These are phyloP conservation scores for Molothrus ater DNA, from an alignment of 2,797 vertebrate species.

Conservation along the genomic window DNA sequence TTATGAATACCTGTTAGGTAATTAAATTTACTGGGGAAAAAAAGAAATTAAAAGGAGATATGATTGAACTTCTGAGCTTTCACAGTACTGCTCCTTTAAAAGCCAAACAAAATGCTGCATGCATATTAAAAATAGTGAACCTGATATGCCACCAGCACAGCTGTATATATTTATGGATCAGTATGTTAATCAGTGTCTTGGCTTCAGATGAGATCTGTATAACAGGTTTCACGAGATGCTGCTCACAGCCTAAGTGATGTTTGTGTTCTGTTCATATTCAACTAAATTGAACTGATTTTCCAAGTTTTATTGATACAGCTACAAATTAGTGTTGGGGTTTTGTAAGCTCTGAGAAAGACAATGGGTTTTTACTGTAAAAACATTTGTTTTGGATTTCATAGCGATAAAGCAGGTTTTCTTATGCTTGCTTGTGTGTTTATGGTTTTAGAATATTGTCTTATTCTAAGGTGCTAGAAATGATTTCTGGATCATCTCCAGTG, in stretches of 20 bases:
- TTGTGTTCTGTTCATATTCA: not conserved
- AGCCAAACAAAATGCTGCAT: not conserved
- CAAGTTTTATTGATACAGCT: not conserved
- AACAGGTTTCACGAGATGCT: not conserved
- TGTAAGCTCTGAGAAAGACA: not conserved
- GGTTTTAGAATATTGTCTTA: not conserved
- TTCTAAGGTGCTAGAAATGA: not conserved
- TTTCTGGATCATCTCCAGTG: not conserved
- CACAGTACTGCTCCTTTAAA: not conserved
- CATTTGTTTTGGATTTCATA: not conserved
- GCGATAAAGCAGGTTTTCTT: not conserved
- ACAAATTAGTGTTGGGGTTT: not conserved
- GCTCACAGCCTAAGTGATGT: not conserved
- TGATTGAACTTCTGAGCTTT: not conserved
- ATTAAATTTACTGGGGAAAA: not conserved
- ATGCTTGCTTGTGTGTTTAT: not conserved
- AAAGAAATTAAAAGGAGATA: not conserved
- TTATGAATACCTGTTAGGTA: not conserved
- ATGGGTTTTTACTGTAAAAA: not conserved
- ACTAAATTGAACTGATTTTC: not conserved
- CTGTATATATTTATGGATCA: not conserved
- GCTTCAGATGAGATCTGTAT: not conserved
- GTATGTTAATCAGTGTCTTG: not conserved
- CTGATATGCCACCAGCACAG: not conserved
- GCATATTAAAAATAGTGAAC: not conserved